Base-by-base conservation (phyloP, 2,113 vertebrate species). In the Pluvianellus socialis region DNA sequence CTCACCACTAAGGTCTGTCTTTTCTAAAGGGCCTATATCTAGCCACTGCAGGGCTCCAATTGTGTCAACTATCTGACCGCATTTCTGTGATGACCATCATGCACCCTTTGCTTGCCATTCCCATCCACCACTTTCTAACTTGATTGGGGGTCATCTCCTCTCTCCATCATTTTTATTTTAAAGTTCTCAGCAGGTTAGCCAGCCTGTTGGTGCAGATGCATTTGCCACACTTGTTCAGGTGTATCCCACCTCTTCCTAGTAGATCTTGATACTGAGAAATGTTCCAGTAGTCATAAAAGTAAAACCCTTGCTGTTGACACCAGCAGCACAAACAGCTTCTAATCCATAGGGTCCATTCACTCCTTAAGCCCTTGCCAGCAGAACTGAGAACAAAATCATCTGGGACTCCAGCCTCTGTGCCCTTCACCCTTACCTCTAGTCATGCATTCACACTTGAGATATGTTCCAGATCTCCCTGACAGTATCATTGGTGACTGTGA, bases 361-460 rank as follows among this genome's bases (percentile, higher is more conserved):
- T 47, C 7, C 27, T 76, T 50, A 50, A 87, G 4, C 27, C 18
- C 10, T 55, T 3, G 0, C 6, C 23, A 50, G 14, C 10, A 65
- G 6, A 12, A 80, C 0, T 74, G 50, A 70, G 40, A 58, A 62
- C 13, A 92, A 77, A 59, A 28, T 1, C 2, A 1, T 9, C 14
- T 55, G n/a, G 2, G 33, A 50, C 4, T 42, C 10, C 28, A 79
- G 11, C 4, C 5, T 75, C 62, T 0, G 1, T 27, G 15, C 3
- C 13, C 30, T 79, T 75, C 59, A 52, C 9, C 12, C 14, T 83
- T 24, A 45, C 1, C 7, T 8, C 12, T 15, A 24, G 26, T 32
- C 38, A 50, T 8, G 2, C 18, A 35, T n/a, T 61, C 73, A 56
- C 10, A 49, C 35, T 49, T 58, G 12, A 66, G 38, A 33, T 30